Evolutionary conservation across 2,888 invertebrate species (phyloP).

Genomic region (Dolomedes plantarius): DNA sequence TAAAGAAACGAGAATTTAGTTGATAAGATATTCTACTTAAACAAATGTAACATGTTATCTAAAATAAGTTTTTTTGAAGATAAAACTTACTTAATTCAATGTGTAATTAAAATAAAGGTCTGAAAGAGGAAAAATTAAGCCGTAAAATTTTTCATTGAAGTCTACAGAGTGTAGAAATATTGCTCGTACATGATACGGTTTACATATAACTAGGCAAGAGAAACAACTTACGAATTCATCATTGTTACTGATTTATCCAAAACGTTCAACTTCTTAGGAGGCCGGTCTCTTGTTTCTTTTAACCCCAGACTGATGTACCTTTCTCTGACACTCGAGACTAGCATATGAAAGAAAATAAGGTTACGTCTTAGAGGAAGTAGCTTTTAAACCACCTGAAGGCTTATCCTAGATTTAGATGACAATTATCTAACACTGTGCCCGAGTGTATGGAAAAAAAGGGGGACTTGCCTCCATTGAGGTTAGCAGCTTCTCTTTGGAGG

Average conservation of each 20-base stretch:
- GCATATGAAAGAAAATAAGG: slow-evolving; percentile 14
- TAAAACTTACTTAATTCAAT: no score
- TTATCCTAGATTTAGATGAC: slow-evolving; percentile 2
- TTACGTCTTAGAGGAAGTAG: background rate
- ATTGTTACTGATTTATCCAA: background rate
- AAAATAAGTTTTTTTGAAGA: no score
- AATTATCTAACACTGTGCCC: background rate
- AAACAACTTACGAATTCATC: background rate
- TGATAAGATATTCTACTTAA: no score
- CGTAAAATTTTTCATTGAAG: no score
- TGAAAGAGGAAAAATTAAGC: no score
- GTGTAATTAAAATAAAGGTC: no score
- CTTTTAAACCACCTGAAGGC: slow-evolving; percentile 7
- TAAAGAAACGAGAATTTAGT: no score
- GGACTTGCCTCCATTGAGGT: slow-evolving; percentile 6
- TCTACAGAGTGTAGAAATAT: no score
- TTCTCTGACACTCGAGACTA: background rate
- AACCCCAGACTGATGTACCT: background rate
- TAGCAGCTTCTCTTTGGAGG: background rate
- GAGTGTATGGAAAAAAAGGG: background rate
- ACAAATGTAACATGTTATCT: no score
- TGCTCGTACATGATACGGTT: no score
- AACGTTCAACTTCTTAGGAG: background rate
- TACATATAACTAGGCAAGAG: no score
- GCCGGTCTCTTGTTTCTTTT: background rate